Evolutionary conservation across 2,888 invertebrate species (phyloP).

Genomic region (Aricia artaxerxes): DNA sequence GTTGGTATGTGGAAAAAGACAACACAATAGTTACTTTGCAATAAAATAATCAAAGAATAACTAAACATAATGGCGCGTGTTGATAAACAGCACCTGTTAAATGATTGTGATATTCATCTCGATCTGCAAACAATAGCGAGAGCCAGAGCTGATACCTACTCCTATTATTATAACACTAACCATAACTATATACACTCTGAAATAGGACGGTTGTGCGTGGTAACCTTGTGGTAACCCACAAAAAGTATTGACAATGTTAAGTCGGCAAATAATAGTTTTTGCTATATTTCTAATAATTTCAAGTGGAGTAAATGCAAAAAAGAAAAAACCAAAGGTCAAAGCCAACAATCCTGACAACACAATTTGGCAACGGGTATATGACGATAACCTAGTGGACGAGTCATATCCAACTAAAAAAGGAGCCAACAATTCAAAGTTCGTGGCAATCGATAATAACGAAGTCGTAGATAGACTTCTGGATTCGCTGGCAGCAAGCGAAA

Average conservation of each 20-base stretch:
- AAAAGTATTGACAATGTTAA: constrained; percentile 16
- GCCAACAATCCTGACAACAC: constrained; percentile 54
- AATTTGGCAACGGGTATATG: constrained; percentile 72
- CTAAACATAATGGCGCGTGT: background rate
- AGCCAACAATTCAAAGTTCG: constrained; percentile 56
- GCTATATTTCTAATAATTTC: constrained; percentile 43
- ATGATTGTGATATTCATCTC: background rate
- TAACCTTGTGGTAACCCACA: background rate
- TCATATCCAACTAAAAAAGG: constrained; percentile 54
- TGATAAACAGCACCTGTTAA: constrained; percentile 20
- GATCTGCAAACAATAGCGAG: background rate
- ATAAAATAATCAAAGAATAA: constrained; percentile 11
- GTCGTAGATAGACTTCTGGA: constrained; percentile 70
- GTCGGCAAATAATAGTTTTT: constrained; percentile 40
- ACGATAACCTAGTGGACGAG: constrained; percentile 65
- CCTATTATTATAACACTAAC: background rate
- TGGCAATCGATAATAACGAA: constrained; percentile 58
- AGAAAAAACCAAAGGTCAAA: constrained; percentile 49
- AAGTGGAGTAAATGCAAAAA: constrained; percentile 48
- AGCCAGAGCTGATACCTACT: background rate
- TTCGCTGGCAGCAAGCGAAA: constrained; percentile 67
- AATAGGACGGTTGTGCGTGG: background rate
- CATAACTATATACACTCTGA: background rate
- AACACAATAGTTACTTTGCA: constrained; percentile 15
- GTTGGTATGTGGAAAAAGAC: constrained; percentile 35